Percentiles rank a stretch among this genome's conserved stretches.
Evolutionary conservation across 2,113 vertebrate species (phyloP).

Genomic region (Indicator maculatus): DNA sequence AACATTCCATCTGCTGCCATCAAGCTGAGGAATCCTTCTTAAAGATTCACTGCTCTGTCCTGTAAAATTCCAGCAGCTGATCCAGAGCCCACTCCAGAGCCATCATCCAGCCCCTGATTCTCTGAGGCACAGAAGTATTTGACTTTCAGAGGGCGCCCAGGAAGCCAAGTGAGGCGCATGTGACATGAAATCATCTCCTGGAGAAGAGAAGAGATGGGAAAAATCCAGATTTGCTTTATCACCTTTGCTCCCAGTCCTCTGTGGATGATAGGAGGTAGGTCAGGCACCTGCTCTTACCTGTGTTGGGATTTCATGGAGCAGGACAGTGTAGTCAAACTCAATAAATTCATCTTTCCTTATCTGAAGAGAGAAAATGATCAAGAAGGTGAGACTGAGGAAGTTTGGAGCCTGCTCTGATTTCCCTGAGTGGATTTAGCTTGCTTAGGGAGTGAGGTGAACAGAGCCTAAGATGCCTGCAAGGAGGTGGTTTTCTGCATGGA

Average conservation of each 20-base stretch:
- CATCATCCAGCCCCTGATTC: not conserved
- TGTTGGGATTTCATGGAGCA: conserved; percentile 72
- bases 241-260: not conserved
- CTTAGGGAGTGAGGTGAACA: not conserved
- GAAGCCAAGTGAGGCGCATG: conserved; percentile 73
- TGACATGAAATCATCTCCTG: conserved; percentile 75
- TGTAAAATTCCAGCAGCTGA: conserved; percentile 6
- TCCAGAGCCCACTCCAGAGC: conserved; percentile 56
- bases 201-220: not conserved
- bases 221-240: not conserved
- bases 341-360: conserved; percentile 29
- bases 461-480: not conserved
- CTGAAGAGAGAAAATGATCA: conserved; percentile 39
- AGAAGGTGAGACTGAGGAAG: not conserved
- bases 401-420: not conserved
- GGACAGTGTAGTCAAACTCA: conserved; percentile 71
- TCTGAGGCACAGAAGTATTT: conserved; percentile 64
- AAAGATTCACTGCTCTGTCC: not conserved
- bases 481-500: not conserved
- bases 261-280: not conserved
- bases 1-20: not conserved
- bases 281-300: conserved; percentile 59
- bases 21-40: not conserved
- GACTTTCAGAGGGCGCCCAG: conserved; percentile 41
- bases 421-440: not conserved